Percentiles rank a stretch among this genome's conserved stretches.
These are phyloP conservation scores for Gerosis bhagava DNA, from an alignment of 2,888 invertebrate genomes.

Conservation along the genomic window DNA sequence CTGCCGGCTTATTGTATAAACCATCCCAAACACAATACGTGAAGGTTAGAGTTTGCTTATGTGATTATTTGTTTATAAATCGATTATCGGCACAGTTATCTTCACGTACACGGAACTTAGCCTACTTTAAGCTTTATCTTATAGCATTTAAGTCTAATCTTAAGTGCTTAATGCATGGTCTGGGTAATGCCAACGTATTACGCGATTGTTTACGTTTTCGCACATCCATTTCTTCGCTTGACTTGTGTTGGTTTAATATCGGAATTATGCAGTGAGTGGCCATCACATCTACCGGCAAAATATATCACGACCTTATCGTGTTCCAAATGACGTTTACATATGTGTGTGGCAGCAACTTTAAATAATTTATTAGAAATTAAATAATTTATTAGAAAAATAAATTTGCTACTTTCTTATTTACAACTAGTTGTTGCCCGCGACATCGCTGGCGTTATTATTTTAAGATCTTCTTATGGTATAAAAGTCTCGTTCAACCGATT, in stretches of 20 bases:
- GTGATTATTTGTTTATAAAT: conserved; percentile 20
- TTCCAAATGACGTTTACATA: too few relatives aligned
- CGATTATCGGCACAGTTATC: conserved; percentile 17
- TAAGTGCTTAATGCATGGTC: not conserved
- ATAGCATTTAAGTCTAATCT: not conserved
- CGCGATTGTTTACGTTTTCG: conserved; percentile 14
- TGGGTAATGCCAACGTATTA: conserved; percentile 18
- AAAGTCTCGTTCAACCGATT: too few relatives aligned
- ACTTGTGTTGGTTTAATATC: conserved; percentile 21
- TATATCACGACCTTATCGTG: not conserved
- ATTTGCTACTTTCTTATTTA: too few relatives aligned
- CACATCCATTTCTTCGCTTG: conserved; percentile 19
- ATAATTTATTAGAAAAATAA: too few relatives aligned
- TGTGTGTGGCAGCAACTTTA: too few relatives aligned
- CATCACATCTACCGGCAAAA: conserved; percentile 5
- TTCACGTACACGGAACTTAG: not conserved
- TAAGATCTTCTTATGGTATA: too few relatives aligned
- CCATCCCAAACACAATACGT: conserved; percentile 7
- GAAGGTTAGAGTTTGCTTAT: conserved; percentile 12
- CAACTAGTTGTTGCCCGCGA: too few relatives aligned
- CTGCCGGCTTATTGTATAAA: too few relatives aligned
- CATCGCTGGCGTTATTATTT: too few relatives aligned
- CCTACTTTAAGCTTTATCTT: conserved; percentile 2
- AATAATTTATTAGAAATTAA: too few relatives aligned
- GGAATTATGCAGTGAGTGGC: conserved; percentile 17